Evolutionary conservation across 1,140 invertebrate genomes (phyloP).

Genomic region (Papilio polyxenes): DNA sequence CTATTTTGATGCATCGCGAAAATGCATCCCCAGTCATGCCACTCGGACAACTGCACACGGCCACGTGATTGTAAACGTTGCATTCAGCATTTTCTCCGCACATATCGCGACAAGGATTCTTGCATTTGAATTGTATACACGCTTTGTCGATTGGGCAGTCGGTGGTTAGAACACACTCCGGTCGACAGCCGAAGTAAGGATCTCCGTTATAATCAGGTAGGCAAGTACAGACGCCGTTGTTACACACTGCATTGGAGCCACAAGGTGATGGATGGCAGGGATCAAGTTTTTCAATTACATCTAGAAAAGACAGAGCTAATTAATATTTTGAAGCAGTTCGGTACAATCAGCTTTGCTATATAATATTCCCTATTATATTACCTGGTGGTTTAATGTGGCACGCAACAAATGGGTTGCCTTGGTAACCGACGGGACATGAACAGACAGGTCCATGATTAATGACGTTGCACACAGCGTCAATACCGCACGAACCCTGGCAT

Average conservation of each 20-base stretch:
- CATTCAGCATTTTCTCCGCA: constrained; percentile 85
- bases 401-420: constrained; percentile 87
- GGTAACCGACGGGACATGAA: constrained; percentile 85
- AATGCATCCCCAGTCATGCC: constrained; percentile 84
- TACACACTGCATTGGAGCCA: constrained; percentile 83
- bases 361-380: constrained; percentile 48
- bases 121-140: constrained; percentile 87
- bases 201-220: constrained; percentile 85
- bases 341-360: background rate
- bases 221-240: constrained; percentile 84
- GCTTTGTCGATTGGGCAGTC: constrained; percentile 85
- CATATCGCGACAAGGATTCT: constrained; percentile 86
- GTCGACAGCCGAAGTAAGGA: constrained; percentile 82
- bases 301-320: constrained; percentile 57
- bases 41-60: constrained; percentile 83
- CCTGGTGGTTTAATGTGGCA: constrained; percentile 81
- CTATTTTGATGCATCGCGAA: constrained; percentile 75
- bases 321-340: constrained; percentile 41
- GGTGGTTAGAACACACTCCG: constrained; percentile 86
- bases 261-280: constrained; percentile 86
- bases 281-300: constrained; percentile 72
- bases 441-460: constrained; percentile 90
- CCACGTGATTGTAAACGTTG: constrained; percentile 85
- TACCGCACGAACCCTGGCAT: constrained; percentile 91
- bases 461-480: constrained; percentile 88